phyloP scores from a whole-genome alignment of 2,888 invertebrate genomes.

The Cheilosia pagana region DNA sequence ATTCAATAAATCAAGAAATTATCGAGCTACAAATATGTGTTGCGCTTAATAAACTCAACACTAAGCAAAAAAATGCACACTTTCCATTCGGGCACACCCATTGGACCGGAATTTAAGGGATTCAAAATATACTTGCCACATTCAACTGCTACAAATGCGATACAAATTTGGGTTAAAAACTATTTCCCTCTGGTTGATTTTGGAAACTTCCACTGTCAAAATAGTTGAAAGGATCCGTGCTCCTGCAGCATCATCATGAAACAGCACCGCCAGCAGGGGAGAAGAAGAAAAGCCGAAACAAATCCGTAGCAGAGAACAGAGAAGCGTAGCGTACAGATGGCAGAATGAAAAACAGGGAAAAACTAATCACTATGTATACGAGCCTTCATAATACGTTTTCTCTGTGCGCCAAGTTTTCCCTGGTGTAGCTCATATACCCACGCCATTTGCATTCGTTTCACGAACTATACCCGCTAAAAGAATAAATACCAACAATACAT shows the following conservation, averaged over 20 bases:
- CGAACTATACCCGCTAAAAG: conserved; percentile 14
- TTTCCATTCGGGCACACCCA: neutral
- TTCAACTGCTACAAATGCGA: conserved; percentile 42
- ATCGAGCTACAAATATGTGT: too few relatives aligned
- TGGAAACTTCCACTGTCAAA: conserved; percentile 41
- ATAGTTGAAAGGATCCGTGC: conserved; percentile 36
- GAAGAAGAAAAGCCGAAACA: conserved; percentile 25
- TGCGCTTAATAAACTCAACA: too few relatives aligned
- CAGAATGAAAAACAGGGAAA: conserved; percentile 14
- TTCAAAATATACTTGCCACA: conserved; percentile 18
- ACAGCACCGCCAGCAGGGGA: neutral
- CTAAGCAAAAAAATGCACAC: too few relatives aligned
- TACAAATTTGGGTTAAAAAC: conserved; percentile 53
- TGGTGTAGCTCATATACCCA: conserved; percentile 26
- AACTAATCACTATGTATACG: conserved; percentile 49
- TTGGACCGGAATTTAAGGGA: neutral
- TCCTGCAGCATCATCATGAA: conserved; percentile 25
- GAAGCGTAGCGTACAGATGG: neutral
- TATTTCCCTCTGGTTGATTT: conserved; percentile 55
- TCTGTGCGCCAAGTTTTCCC: conserved; percentile 52
- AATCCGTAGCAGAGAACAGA: conserved; percentile 23
- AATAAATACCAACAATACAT: conserved; percentile 49
- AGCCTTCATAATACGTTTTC: conserved; percentile 40
- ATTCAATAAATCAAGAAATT: too few relatives aligned
- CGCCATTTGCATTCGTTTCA: conserved; percentile 54